Conservation (phyloP, 92 coral and sea anemone species). For the Parazoanthus darwini region DNA sequence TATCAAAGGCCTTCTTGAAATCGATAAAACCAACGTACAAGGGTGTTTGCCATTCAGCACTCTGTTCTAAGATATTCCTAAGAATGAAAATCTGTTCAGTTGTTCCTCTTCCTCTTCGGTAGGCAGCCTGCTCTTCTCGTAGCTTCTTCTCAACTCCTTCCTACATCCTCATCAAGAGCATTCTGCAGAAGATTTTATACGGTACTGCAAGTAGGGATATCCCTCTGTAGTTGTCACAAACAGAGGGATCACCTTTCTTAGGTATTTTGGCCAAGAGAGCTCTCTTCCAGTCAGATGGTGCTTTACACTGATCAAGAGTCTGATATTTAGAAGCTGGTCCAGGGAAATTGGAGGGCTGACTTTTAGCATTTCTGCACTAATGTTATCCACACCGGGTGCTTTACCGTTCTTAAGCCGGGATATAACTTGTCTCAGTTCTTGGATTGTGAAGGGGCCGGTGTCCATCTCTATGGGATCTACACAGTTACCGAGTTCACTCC, state of each 20-base stretch:
- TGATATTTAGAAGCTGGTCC: too few relatives aligned
- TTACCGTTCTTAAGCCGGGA: neutral
- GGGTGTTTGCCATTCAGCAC: slow-evolving; percentile 22
- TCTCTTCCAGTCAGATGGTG: neutral
- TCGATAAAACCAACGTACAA: slow-evolving; percentile 18
- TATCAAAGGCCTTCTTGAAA: too few relatives aligned
- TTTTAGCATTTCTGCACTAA: too few relatives aligned
- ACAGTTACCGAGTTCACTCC: neutral
- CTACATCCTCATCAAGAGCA: slow-evolving; percentile 2
- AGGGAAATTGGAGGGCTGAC: too few relatives aligned
- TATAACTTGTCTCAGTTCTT: neutral
- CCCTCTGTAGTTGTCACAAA: slow-evolving; percentile 25
- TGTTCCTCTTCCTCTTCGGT: slow-evolving; percentile 18
- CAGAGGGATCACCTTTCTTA: slow-evolving; percentile 1
- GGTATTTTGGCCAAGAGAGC: slow-evolving; percentile 10
- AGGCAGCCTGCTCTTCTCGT: slow-evolving; percentile 32
- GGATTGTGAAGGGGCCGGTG: slow-evolving; percentile 8
- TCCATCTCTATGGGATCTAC: slow-evolving; percentile 17
- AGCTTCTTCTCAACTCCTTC: slow-evolving; percentile 13
- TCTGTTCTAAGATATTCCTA: slow-evolving; percentile 16
- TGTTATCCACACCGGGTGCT: neutral
- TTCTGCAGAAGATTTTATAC: slow-evolving; percentile 21
- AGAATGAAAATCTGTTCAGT: slow-evolving; percentile 11
- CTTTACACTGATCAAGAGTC: too few relatives aligned
- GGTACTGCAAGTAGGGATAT: slow-evolving; percentile 21